Base-by-base conservation (phyloP, 2,113 vertebrate species). In the Nerophis ophidion region DNA sequence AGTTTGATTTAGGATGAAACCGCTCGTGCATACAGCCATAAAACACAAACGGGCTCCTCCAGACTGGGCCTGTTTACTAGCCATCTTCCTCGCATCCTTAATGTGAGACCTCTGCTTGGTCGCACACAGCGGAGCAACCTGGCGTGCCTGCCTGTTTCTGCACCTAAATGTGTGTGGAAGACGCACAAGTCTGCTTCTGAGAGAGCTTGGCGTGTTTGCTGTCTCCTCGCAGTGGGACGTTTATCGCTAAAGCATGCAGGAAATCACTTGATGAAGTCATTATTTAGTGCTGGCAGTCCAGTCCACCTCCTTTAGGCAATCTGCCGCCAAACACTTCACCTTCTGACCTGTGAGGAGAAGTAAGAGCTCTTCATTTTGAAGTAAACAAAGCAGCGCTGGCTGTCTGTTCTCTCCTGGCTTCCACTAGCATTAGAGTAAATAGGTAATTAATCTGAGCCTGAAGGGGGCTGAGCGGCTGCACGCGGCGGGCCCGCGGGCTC, bases 401-500 rank as follows among this genome's bases (percentile, higher is more conserved):
- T 44, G 40, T 44, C 40, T 44, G 40, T 44, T 36, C 26, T 48
- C 51, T 48, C 40, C 45, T 1, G 52, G 52, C 62, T 72, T 59
- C 57, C 57, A 63, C 75, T 42, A 70, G 60, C 71, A 79, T 80
- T 77, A 66, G 76, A 82, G 72, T 71, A 83, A 86, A 84, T 68
- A 67, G 68, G 74, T 84, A 73, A 86, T 87, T 86, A 82, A 82
- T 71, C 60, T 59, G 64, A 72, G 78, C 78, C 83, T 81, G 15
- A 10, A 56, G 77, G 78, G 68, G 75, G 40, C 40, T 44, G 60
- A 77, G 76, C 81, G 75, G 81, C 73, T 63, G 69, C 76, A 76
- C 58, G 70, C 48, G 64, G 40, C 61, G 56, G 63, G 66, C 83
- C 80, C 34, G 58, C 17, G 26, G 84, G 70, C 57, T 26, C 49